Base-by-base conservation (phyloP, 1,140 invertebrate species). In the Dendrolimus kikuchii region DNA sequence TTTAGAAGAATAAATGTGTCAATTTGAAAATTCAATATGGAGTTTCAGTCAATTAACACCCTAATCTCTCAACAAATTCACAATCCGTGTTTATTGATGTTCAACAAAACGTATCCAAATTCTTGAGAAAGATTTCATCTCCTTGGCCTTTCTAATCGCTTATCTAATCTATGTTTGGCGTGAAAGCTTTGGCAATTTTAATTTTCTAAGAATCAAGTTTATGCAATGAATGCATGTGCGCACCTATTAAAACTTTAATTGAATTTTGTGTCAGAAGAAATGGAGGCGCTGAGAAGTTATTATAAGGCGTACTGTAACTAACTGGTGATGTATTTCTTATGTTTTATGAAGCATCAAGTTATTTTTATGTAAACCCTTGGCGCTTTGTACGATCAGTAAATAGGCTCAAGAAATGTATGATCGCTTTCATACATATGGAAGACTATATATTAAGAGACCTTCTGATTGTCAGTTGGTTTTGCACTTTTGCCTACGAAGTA, bases 31-130 rank as follows among this genome's bases (percentile, higher is more conserved):
- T 74, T 69, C 66, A 73, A 77, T 70, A 77, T 86, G 82, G 81
- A 84, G 82, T 86, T 86, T 86, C 81, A 86, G 82, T 86, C 82
- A 86, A 84, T 86, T 86, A 86, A 84, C 82, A 86, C 82, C 82
- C 81, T 84, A 80, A 74, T 84, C 77, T 84, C 74, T 79, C 74
- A 80, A 76, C 72, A 74, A 48, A 50, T 23, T 23, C 23, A 23
- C 1, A 23, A 23, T 23, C 23, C 23, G 23, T 23, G 23, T 23
- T 23, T 23, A 23, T 23, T 23, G 3, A 23, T 2, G 23, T 23
- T 23, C 23, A 23, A 23, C 23, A 3, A 23, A 23, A 23, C 23
- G 23, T 23, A 23, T 23, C 23, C 23, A 2, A 23, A 23, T 23
- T 23, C 23, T 23, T 23, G 23, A 23, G 23, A 23, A 23, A 23